Percentiles rank a stretch among this genome's conserved stretches.
Conservation (phyloP, 2,888 invertebrate genomes). For the Plemyria rubiginata region DNA sequence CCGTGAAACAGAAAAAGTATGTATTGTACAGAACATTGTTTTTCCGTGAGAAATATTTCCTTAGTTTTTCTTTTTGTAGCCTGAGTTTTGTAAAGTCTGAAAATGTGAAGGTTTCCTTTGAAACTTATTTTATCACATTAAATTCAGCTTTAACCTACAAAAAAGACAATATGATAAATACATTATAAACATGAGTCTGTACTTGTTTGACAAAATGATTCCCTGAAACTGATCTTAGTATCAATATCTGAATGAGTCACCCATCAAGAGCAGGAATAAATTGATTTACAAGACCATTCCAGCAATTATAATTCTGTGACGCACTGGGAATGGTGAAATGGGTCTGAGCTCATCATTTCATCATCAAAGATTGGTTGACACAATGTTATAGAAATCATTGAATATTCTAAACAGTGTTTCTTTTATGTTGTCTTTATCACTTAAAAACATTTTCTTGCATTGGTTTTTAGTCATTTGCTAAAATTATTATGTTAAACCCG, state of each 20-base stretch:
- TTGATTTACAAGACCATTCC: constrained; percentile 23
- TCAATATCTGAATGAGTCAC: constrained; percentile 25
- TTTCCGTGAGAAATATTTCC: constrained; percentile 10
- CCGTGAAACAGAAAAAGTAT: constrained; percentile 8
- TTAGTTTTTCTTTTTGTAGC: not conserved
- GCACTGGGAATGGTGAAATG: constrained; percentile 22
- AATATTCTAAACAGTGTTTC: no score
- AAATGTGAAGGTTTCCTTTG: not conserved
- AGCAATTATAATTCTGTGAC: constrained; percentile 22
- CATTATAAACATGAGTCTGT: not conserved
- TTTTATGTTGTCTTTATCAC: not conserved
- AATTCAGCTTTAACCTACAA: no score
- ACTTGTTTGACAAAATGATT: not conserved
- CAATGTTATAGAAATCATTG: no score
- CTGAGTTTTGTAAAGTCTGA: not conserved
- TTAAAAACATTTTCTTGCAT: constrained; percentile 6
- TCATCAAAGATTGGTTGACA: not conserved
- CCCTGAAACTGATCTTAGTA: constrained; percentile 19
- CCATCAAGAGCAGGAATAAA: constrained; percentile 19
- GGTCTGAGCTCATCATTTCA: constrained; percentile 16
- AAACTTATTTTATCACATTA: not conserved
- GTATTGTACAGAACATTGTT: not conserved
- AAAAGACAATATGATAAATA: no score
- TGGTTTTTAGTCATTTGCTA: not conserved
- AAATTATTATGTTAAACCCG: no score